Percentiles rank a stretch among this genome's conserved stretches.
Conservation (phyloP, 2,113 vertebrate genomes). For the Urocitellus parryii region DNA sequence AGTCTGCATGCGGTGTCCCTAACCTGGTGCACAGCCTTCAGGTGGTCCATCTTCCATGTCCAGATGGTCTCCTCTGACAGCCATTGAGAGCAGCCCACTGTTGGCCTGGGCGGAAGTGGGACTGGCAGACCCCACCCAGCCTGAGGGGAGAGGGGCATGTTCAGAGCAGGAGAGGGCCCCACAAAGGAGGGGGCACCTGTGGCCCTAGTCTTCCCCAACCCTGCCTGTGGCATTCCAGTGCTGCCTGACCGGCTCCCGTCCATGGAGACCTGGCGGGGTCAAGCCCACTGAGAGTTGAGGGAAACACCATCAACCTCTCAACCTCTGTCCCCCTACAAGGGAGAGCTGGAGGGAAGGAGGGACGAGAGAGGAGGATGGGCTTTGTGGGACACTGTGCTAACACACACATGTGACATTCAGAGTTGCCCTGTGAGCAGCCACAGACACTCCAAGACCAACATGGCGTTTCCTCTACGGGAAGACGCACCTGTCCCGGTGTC, state of each 20-base stretch:
- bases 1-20: fast-evolving
- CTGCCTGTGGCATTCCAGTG: not conserved
- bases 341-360: not conserved
- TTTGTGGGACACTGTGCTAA: not conserved
- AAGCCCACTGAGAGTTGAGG: fast-evolving
- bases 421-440: not conserved
- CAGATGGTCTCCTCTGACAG: not conserved
- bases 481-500: not conserved
- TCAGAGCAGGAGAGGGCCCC: not conserved
- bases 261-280: not conserved
- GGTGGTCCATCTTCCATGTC: fast-evolving
- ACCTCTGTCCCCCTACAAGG: not conserved
- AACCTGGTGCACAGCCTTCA: fast-evolving
- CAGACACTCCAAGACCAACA: not conserved
- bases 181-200: not conserved
- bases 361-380: not conserved
- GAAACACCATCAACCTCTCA: not conserved
- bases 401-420: not conserved
- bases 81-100: not conserved
- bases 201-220: not conserved
- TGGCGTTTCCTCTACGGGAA: not conserved
- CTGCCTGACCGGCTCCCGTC: not conserved
- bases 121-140: no score
- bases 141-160: fast-evolving
- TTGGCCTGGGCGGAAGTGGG: not conserved